Evolutionary conservation across 2,888 invertebrate genomes (phyloP).

Genomic region (Beris chalybata): DNA sequence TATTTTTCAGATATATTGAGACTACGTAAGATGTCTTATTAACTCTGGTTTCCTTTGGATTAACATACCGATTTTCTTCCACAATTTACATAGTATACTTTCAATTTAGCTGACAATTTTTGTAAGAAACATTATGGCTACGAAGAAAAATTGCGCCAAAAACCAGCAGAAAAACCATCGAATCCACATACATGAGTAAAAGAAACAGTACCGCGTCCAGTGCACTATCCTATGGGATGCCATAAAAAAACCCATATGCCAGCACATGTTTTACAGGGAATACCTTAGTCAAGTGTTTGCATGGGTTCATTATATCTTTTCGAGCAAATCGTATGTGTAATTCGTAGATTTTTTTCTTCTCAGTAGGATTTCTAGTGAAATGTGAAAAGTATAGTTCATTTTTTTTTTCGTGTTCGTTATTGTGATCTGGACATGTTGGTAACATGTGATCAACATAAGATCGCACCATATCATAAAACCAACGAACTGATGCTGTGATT

Average conservation of each 20-base stretch:
- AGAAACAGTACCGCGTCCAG: not conserved
- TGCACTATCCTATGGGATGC: not conserved
- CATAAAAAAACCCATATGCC: constrained; percentile 13
- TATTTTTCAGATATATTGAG: no score
- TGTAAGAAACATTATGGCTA: no score
- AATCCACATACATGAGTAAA: not conserved
- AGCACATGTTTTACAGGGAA: constrained; percentile 25
- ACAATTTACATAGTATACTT: no score
- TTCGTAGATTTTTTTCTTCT: no score
- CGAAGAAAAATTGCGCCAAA: no score
- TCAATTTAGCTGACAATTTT: no score
- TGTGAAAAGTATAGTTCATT: no score
- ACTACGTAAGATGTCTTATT: no score
- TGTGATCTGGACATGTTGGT: constrained; percentile 15
- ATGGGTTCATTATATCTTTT: constrained; percentile 11
- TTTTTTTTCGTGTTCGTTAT: constrained; percentile 10
- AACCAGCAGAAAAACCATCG: no score
- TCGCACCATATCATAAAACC: constrained; percentile 15
- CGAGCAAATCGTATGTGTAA: not conserved
- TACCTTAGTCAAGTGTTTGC: constrained; percentile 19
- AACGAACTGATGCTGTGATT: constrained; percentile 5
- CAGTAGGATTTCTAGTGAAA: no score
- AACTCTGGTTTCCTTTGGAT: no score
- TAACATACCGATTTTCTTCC: no score
- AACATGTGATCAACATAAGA: constrained; percentile 27